Evolutionary conservation across 2,888 invertebrate genomes (phyloP).

Genomic region (Dorcus hopei): DNA sequence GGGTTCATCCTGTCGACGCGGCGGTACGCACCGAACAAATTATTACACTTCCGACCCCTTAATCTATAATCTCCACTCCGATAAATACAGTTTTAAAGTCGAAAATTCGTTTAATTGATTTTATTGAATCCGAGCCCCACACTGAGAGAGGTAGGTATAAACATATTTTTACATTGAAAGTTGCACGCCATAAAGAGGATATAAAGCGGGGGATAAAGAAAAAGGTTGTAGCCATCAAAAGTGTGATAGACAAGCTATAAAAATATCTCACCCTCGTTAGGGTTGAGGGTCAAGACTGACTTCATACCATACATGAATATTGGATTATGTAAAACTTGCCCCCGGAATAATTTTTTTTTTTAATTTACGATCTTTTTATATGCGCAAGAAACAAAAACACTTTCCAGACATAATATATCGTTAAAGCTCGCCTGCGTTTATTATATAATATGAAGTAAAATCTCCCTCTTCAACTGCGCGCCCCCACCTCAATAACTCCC

Average conservation of each 20-base stretch:
- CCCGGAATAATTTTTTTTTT: conserved; percentile 1
- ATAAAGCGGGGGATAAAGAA: too few relatives aligned
- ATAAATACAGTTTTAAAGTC: conserved; percentile 15
- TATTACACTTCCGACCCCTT: conserved; percentile 40
- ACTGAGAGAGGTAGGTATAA: too few relatives aligned
- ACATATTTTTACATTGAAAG: too few relatives aligned
- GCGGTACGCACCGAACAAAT: conserved; percentile 38
- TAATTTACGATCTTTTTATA: too few relatives aligned
- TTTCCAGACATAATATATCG: too few relatives aligned
- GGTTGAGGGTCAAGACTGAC: conserved; percentile 15
- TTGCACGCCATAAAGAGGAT: too few relatives aligned
- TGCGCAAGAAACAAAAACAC: too few relatives aligned
- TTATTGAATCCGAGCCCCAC: too few relatives aligned
- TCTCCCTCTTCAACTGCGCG: background rate
- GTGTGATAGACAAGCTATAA: conserved; percentile 27
- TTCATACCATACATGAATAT: conserved; percentile 33
- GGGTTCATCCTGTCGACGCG: conserved; percentile 40
- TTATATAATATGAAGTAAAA: background rate
- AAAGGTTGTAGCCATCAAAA: background rate
- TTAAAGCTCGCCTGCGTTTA: too few relatives aligned
- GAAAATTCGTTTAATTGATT: too few relatives aligned
- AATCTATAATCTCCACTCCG: conserved; percentile 23
- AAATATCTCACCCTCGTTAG: conserved; percentile 26
- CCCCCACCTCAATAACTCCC: conserved; percentile 39
- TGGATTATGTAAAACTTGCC: conserved; percentile 28